These are phyloP conservation scores for Apodemia duryi DNA, from an alignment of 2,888 invertebrate genomes.

Conservation along the genomic window DNA sequence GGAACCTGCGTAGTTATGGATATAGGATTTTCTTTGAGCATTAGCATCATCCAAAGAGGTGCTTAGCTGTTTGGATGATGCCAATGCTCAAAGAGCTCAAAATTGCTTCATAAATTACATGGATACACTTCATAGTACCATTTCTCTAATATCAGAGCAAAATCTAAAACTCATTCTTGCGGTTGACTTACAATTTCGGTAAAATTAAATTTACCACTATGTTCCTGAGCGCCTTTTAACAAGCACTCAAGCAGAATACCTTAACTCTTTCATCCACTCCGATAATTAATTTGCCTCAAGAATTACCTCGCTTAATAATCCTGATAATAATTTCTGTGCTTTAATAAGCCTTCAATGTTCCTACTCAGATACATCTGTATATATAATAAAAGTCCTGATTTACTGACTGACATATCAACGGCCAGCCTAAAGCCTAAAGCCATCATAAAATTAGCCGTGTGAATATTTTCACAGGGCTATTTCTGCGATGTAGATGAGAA, in stretches of 20 bases:
- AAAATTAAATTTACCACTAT: neutral
- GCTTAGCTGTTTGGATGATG: no score
- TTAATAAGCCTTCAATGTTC: neutral
- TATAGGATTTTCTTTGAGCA: no score
- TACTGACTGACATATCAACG: neutral
- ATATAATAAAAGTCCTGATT: neutral
- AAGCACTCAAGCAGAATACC: conserved; percentile 1
- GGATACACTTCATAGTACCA: neutral
- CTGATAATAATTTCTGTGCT: neutral
- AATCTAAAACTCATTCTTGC: neutral
- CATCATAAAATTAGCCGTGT: no score
- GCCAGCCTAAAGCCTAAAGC: neutral
- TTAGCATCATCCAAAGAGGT: no score
- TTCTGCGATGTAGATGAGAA: no score
- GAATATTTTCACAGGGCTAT: no score
- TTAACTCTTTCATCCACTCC: neutral
- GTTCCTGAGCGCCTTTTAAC: conserved; percentile 1
- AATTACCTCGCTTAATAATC: neutral
- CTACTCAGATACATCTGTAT: neutral
- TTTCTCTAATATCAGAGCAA: neutral
- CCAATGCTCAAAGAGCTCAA: no score
- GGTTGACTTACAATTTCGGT: conserved; percentile 2
- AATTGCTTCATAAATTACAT: neutral
- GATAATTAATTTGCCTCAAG: neutral
- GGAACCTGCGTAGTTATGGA: no score